Base-by-base conservation (phyloP, 1,140 invertebrate genomes). In the Caenorhabditis inopinata region DNA sequence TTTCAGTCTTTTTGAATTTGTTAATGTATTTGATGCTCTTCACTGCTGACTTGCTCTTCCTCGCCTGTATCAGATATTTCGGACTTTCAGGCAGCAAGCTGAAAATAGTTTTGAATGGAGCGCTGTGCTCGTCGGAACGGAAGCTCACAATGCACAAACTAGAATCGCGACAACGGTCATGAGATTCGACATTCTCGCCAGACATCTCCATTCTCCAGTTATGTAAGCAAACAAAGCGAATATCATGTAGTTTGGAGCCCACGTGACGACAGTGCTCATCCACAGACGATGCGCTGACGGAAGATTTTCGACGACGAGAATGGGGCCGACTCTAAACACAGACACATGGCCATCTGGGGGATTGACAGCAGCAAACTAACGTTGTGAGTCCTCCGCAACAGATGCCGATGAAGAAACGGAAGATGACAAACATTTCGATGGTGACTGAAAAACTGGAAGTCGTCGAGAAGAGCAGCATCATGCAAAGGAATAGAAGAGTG, bases 211-310 rank as follows among this genome's bases (percentile, higher is more conserved):
- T n/a, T 77, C 76, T n/a, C 35, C 38, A 25, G 79, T 58, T n/a
- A 80, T 27, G 23, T 68, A 76, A 12, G 53, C 79, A 18, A 62
- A 53, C 5, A 80, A n/a, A 0, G 79, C 79, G 25, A 80, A 80
- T n/a, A 80, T 29, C 79, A 80, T 76, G 45, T 76, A 80, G 48
- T 80, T 80, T 21, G 79, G 79, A 53, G 79, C 79, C 79, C 79
- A 80, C 1, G 79, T 80, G n/a, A 80, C 68, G 27, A 80, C 49
- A 0, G 79, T 80, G 42, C 47, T 53, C 32, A 80, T 49, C 79
- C 79, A 80, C 18, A 80, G 29, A 12, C 79, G 32, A 62, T 80
- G 79, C 2, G 29, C 79, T 2, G 79, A 46, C 16, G 79, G 79
- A 32, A 80, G 74, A 53, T 51, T 51, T 23, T 80, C 79, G 27